phyloP scores from a whole-genome alignment of 2,888 invertebrate species.

The Microctonus hyperodae region DNA sequence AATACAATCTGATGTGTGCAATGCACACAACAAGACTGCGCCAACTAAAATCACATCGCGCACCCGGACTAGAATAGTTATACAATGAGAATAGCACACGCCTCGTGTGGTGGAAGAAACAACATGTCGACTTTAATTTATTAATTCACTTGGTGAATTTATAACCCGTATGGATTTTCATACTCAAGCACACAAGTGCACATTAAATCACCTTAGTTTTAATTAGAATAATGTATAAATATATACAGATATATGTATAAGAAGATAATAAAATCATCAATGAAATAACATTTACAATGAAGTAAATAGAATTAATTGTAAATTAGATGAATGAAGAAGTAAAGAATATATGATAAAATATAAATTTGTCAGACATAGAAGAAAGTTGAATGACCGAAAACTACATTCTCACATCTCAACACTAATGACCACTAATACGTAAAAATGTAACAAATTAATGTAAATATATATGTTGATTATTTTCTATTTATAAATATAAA shows the following conservation, averaged over 20 bases:
- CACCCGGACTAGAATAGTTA: conserved; percentile 47
- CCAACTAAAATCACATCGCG: conserved; percentile 24
- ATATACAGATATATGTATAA: too few species aligned
- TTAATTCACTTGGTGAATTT: conserved; percentile 1
- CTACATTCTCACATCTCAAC: conserved; percentile 25
- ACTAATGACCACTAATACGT: conserved; percentile 31
- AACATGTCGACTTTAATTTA: conserved; percentile 21
- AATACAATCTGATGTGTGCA: conserved; percentile 52
- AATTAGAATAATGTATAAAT: not conserved
- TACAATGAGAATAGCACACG: conserved; percentile 49
- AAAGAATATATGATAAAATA: not conserved
- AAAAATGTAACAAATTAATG: conserved; percentile 12
- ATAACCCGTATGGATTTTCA: not conserved
- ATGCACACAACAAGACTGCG: conserved; percentile 52
- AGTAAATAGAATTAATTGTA: not conserved
- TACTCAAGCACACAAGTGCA: not conserved
- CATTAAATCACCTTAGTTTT: conserved; percentile 4
- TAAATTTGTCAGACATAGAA: not conserved
- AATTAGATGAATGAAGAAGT: not conserved
- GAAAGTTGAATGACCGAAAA: conserved; percentile 26
- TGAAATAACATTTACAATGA: not conserved
- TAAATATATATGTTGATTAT: not conserved
- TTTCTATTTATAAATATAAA: not conserved
- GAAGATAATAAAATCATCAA: not conserved
- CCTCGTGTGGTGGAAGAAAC: conserved; percentile 20